These are phyloP conservation scores for Hyposmocoma kahamanoa DNA, from an alignment of 1,140 invertebrate genomes.

Conservation along the genomic window DNA sequence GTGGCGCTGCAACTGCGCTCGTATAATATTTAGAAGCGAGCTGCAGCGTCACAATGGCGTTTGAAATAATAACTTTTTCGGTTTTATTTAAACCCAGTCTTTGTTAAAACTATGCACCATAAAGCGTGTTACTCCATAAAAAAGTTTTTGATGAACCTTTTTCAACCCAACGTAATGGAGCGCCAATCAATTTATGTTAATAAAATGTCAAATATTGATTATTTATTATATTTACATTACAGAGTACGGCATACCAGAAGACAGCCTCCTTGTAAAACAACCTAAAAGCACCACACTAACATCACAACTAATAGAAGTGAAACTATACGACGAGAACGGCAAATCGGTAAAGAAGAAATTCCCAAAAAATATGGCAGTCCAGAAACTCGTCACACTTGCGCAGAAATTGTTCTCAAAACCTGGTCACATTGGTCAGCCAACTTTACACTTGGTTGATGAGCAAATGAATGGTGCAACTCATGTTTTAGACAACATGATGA, in stretches of 20 bases:
- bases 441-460: constrained; percentile 69
- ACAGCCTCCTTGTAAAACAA: constrained; percentile 78
- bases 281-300: constrained; percentile 77
- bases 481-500: constrained; percentile 84
- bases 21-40: too few relatives aligned
- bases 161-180: too few relatives aligned
- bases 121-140: too few relatives aligned
- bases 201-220: constrained; percentile 7
- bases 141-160: too few relatives aligned
- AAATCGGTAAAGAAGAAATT: constrained; percentile 81
- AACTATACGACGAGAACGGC: constrained; percentile 75
- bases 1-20: too few relatives aligned
- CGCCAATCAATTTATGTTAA: constrained; percentile 7
- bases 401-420: constrained; percentile 78
- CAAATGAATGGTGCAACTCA: constrained; percentile 79
- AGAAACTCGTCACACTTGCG: constrained; percentile 84
- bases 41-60: too few relatives aligned
- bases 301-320: constrained; percentile 80
- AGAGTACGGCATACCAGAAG: constrained; percentile 88
- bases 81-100: too few relatives aligned
- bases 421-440: constrained; percentile 51
- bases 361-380: constrained; percentile 85
- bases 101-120: too few relatives aligned
- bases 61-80: too few relatives aligned
- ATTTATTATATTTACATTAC: constrained; percentile 52